Evolutionary conservation across 2,888 invertebrate species (phyloP), one percentile per base, ranked within the genome.

Genomic region (Oeneis ivallda): DNA sequence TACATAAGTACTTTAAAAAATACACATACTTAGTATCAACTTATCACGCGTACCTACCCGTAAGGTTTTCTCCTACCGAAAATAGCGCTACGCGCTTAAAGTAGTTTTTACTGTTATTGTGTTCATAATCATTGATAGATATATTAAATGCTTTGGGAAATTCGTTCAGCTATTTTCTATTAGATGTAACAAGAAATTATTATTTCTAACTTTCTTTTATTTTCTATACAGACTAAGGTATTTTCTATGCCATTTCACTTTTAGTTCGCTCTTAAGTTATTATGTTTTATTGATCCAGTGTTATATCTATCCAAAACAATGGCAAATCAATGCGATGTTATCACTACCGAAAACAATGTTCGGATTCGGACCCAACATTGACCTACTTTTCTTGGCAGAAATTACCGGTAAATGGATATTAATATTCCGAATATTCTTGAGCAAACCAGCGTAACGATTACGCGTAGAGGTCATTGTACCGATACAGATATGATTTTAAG

Each of bases 291-390:
- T 10, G 26, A 62, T 19, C 3, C 45, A 49, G 11, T 26, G 11
- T 26, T 26, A 0, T 47, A 41, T 43, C 13, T 43, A 15, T 41
- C 26, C 26, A 9, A 47, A 58, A 58, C 45, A 58, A 45, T 53
- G 50, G 58, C 34, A 52, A 52, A 53, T 65, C 49, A 61, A 65
- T 11, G 32, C 43, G 61, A 57, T 62, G 17, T 34, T 57, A 65
- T 60, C 50, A 15, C 17, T 50, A 37, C 37, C 61, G 57, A 62
- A 66, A 62, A 62, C 66, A 62, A 66, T 66, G 62, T 52, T 52
- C 37, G 49, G 11, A 57, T 52, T 52, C 37, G 49, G 11, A 57
- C 34, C 53, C 62, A 62, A 62, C 66, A 66, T 58, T 66, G 66
- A 66, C 66, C 62, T 13, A 66, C 52, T 62, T 61, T 65, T 57